Evolutionary conservation across 2,113 vertebrate species (phyloP), one percentile per base, ranked within the genome.

Genomic region (Loxodonta africana): DNA sequence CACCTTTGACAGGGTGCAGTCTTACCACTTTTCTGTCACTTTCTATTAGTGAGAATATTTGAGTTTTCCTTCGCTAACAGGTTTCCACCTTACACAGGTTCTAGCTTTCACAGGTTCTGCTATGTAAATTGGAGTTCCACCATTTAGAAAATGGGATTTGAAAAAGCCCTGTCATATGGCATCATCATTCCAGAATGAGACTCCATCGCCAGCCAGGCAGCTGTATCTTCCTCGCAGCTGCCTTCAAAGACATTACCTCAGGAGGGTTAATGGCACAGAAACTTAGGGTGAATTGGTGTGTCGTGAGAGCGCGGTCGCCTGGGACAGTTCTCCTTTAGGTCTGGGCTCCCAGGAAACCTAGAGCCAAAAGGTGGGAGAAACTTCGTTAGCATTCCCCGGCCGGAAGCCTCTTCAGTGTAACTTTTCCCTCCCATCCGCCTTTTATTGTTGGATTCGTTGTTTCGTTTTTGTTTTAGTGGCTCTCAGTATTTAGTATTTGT

Each of bases 231-330:
- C 20, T 9, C 7, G 60, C 63, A 63, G 62, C 62, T 37, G 4
- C 41, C 48, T 48, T 60, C 7, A 3, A n/a, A 30, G 26, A 11
- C 33, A 0, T 30, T 5, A 2, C 20, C 26, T 48, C 7, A 0
- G 9, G 10, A 83, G 51, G 26, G 33, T 14, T n/a, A 2, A 7
- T 17, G 53, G 83, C 71, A n/a, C 18, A 25, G 51, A 63, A 48
- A 23, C 71, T 62, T 5, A 14, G 8, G 1, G 8, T 37, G 1
- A 80, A 7, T 8, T 5, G 23, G 10, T 10, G 5, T 41, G 46
- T 91, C 76, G 26, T 3, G 3, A 73, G 83, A 48, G 20, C 53
- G 25, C 1, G 5, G 44, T 20, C 57, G 4, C 83, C 25, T 4
- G 23, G 78, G 7, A 10, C 17, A 2, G 25, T n/a, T 71, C 17